Evolutionary conservation across 1,140 invertebrate species (phyloP).

Genomic region (Trachelipus rathkii): DNA sequence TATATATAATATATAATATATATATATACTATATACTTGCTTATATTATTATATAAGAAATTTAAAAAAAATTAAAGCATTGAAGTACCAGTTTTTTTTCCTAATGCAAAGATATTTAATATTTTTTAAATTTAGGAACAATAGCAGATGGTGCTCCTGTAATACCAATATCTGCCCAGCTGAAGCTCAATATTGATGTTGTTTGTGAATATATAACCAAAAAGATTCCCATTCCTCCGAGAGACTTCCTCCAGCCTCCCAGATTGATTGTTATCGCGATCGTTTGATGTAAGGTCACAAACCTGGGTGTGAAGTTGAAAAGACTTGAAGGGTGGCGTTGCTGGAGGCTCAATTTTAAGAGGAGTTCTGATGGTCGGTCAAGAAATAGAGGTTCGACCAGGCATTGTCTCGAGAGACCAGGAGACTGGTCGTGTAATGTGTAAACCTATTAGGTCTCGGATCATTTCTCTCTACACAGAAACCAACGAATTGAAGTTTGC

Average conservation of each 20-base stretch:
- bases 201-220: conserved; percentile 97
- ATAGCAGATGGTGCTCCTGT: conserved; percentile 97
- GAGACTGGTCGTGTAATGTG: conserved; percentile 89
- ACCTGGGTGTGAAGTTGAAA: conserved; percentile 97
- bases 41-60: no score
- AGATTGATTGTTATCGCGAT: conserved; percentile 96
- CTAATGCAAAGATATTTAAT: no score
- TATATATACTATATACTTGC: no score
- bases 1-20: no score
- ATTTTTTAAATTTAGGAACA: conserved; percentile 62
- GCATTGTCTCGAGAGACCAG: conserved; percentile 88
- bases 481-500: conserved; percentile 98
- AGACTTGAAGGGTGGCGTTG: conserved; percentile 96
- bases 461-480: conserved; percentile 97
- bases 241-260: conserved; percentile 94
- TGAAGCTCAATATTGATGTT: conserved; percentile 99
- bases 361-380: conserved; percentile 85
- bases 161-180: conserved; percentile 96
- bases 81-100: no score
- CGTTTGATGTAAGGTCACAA: conserved; percentile 99
- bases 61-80: no score
- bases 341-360: conserved; percentile 93
- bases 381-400: conserved; percentile 88
- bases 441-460: conserved; percentile 90
- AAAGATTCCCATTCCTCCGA: conserved; percentile 91